A percentile compares a stretch with the other conserved stretches of the same genome.
Conservation (phyloP, 2,888 invertebrate species). For the Megalurothrips usitatus region DNA sequence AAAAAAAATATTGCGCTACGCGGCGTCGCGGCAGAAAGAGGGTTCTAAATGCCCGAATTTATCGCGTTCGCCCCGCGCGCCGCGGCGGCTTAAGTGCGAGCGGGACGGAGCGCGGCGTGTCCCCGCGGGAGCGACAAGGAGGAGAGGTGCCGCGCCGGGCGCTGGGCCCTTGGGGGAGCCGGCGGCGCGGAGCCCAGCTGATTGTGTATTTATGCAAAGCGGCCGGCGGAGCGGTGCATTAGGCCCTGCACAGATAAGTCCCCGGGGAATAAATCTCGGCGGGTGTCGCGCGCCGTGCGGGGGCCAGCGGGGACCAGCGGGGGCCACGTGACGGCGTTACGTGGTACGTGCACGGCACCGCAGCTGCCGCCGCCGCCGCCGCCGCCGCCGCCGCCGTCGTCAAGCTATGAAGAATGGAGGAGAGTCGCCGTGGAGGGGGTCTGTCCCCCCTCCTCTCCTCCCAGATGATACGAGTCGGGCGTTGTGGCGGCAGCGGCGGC, state of each 20-base stretch:
- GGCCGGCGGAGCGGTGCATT: not conserved
- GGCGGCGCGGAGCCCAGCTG: not conserved
- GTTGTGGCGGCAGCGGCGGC: constrained; percentile 26
- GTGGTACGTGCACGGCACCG: too few species aligned
- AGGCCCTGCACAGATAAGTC: constrained; percentile 1
- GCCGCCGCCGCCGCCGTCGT: not conserved
- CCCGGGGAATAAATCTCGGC: not conserved
- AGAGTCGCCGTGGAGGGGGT: not conserved
- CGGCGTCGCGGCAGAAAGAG: too few species aligned
- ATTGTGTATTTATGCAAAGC: constrained; percentile 6
- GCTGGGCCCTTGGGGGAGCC: too few species aligned
- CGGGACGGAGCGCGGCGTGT: not conserved
- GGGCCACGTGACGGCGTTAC: too few species aligned
- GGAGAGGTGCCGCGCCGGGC: not conserved
- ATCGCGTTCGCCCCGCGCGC: too few species aligned
- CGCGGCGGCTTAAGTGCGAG: not conserved
- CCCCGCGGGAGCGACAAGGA: not conserved
- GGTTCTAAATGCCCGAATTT: too few species aligned
- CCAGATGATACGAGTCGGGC: not conserved
- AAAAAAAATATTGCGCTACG: too few species aligned
- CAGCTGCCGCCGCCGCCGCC: too few species aligned
- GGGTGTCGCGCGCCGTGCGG: not conserved
- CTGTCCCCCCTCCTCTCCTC: too few species aligned
- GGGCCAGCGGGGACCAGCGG: too few species aligned
- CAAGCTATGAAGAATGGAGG: constrained; percentile 28